These are phyloP conservation scores for Pomatostomus ruficeps DNA, from an alignment of 2,113 vertebrate genomes.

Conservation along the genomic window DNA sequence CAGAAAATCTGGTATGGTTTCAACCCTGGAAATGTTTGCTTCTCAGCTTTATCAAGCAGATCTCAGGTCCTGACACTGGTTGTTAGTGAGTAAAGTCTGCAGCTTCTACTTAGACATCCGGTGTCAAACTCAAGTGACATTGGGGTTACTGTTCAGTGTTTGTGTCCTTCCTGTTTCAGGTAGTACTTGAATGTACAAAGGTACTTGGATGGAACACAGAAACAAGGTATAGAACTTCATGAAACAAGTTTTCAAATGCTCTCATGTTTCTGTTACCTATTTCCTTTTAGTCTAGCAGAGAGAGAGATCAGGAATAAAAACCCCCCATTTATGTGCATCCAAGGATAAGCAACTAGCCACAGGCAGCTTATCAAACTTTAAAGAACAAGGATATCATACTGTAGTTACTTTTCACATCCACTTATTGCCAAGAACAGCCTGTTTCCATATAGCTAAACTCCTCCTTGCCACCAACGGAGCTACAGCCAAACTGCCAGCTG, in stretches of 20 bases:
- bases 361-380: background rate
- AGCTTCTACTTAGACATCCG: background rate
- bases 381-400: background rate
- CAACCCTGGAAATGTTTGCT: background rate
- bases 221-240: background rate
- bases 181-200: background rate
- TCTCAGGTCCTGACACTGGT: background rate
- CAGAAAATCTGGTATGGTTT: background rate
- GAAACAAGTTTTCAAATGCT: background rate
- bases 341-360: background rate
- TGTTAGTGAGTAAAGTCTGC: background rate
- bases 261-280: background rate
- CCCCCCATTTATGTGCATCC: fast-evolving
- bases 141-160: background rate
- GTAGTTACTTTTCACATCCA: background rate
- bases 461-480: background rate
- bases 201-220: background rate
- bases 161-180: background rate
- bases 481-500: background rate
- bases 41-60: background rate
- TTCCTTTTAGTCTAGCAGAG: background rate
- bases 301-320: background rate
- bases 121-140: background rate
- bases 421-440: background rate
- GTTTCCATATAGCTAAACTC: background rate